Percentiles rank a stretch among this genome's conserved stretches.
Evolutionary conservation across 1,140 invertebrate species (phyloP).

Genomic region (Drosophila bipectinata): DNA sequence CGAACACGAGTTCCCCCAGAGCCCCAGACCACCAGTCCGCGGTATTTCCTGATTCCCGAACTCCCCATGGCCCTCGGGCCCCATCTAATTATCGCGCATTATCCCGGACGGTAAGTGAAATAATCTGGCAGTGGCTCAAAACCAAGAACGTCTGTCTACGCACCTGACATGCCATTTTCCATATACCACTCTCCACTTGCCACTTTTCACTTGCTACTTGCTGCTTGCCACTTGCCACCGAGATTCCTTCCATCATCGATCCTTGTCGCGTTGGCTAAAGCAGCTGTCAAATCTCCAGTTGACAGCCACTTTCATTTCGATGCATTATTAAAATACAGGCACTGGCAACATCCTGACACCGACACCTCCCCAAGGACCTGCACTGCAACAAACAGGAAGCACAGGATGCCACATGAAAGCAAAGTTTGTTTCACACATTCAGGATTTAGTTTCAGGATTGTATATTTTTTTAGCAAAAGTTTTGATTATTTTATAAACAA

Average conservation of each 20-base stretch:
- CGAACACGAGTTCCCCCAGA: conserved; percentile 5
- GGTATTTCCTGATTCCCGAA: neutral
- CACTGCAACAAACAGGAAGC: conserved; percentile 7
- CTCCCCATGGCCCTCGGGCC: conserved; percentile 1
- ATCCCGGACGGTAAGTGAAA: conserved; percentile 52
- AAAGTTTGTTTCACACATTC: neutral
- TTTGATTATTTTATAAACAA: conserved; percentile 1
- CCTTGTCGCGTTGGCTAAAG: conserved; percentile 60
- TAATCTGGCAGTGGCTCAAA: conserved; percentile 42
- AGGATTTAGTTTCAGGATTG: too few relatives aligned
- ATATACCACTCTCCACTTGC: neutral
- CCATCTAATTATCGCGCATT: conserved; percentile 53
- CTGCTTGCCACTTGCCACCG: conserved; percentile 3
- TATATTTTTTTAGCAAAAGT: neutral
- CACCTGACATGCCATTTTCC: conserved; percentile 47
- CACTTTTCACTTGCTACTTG: conserved; percentile 3
- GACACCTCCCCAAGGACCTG: conserved; percentile 54
- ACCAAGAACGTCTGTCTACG: conserved; percentile 47
- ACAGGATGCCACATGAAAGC: neutral
- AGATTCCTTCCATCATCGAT: conserved; percentile 66
- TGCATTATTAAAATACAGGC: conserved; percentile 78
- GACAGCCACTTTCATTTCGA: conserved; percentile 81
- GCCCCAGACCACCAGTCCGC: neutral
- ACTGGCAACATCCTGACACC: conserved; percentile 75
- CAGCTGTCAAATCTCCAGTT: conserved; percentile 65